Base-by-base conservation (phyloP, 2,797 vertebrate species). In the Cheirogaleus major region DNA sequence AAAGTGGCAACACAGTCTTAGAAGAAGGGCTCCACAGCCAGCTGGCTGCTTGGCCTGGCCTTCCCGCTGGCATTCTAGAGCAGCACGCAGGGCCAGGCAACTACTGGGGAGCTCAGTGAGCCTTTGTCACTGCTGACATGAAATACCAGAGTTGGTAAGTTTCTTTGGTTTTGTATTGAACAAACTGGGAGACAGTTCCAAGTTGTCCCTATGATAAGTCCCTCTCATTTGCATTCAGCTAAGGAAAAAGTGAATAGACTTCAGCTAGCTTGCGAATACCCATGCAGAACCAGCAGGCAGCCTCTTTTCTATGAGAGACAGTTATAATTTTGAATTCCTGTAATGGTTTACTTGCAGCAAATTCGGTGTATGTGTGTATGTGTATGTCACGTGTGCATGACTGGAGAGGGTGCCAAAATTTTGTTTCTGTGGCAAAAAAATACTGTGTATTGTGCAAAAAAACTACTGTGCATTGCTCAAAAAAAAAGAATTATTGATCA, bases 1-100 rank as follows among this genome's bases (percentile, higher is more conserved):
- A 98, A 96, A 97, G 98, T 72, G 89, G 95, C 69, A 59, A 89
- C 91, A 91, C 93, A 95, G 63, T 92, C 98, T 97, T 96, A 94
- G 97, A 97, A 97, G 69, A 92, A 94, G 97, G 69, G 83, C 83
- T 97, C 91, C n/a, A 0, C 9, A 94, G 97, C 96, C 98, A 95
- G 96, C 97, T 98, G 98, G 97, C 96, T 17, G 78, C 97, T 79
- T 32, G 0, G 82, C 91, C 75, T 84, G 61, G 65, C 55, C 86
- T 96, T 94, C 86, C 75, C 35, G 4, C 80, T 91, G 91, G 88
- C 88, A 96, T 83, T 96, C 61, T 86, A 95, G 92, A 93, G 90
- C 65, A 96, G 81, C 61, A 65, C 10, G 25, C 35, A 78, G 38
- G 70, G 93, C 61, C 78, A 85, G 80, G 82, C 52, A 48, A 52